Evolutionary conservation across 2,113 vertebrate species (phyloP), one percentile per base, ranked within the genome.

Genomic region (Neodon shergylaensis): DNA sequence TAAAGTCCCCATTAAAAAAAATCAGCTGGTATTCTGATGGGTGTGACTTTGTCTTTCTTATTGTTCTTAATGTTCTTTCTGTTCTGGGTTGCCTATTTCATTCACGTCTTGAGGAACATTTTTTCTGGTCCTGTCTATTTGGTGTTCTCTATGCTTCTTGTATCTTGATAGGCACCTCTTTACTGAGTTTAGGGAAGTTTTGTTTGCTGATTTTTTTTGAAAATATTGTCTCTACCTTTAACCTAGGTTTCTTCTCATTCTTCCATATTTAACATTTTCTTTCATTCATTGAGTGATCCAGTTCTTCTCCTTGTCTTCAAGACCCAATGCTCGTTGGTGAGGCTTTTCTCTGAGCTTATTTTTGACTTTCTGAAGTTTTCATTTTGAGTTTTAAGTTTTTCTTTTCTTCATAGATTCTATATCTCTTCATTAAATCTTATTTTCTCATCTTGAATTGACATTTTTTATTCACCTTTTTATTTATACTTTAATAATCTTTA

Each of bases 281-380:
- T 52, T 52, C 47, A 52, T 52, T 52, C 47, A 52, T 52, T 5
- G 5, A n/a, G 8, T 81, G 33, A 54, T 24, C 77, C 11, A 33
- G 49, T 22, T 81, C 28, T 78, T 33, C 78, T 73, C 70, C 70
- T 36, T 22, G 19, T 54, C 49, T 36, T 79, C 17, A 79, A 79
- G 47, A 79, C 31, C 47, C 21, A 1, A 49, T 78, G 14, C 16
- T 49, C 47, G 5, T 79, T 52, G 77, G 28, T n/a, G 33, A 54
- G 5, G 19, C 9, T 21, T n/a, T 24, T 24, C 11, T n/a, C 1
- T 24, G 10, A 26, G 0, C 21, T 44, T 44, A 44, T 5, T 12
- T 79, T 54, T 81, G 17, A 12, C 19, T 54, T 81, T n/a, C 33
- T n/a, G 33, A 36, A 22, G 36, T 22, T 79, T 54, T 54, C 5